Percentiles rank a stretch among this genome's conserved stretches.
Evolutionary conservation across 2,113 vertebrate genomes (phyloP).

Genomic region (Dissostichus mawsoni): DNA sequence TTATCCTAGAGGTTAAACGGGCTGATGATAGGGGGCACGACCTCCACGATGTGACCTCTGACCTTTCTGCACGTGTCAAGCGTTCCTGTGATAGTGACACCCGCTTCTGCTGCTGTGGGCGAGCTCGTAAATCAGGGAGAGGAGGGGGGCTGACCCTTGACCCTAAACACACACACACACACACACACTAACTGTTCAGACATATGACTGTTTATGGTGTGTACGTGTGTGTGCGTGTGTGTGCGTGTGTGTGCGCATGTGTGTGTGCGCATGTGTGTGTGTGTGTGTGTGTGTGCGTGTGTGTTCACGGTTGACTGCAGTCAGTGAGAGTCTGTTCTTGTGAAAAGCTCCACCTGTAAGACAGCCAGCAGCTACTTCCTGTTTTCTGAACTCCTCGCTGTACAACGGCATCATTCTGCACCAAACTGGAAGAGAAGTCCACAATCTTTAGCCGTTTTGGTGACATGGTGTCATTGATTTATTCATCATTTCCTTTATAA

Average conservation of each 20-base stretch:
- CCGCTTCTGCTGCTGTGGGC: slow-evolving; percentile 19
- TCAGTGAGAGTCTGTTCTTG: slow-evolving; percentile 2
- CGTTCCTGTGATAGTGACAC: slow-evolving; percentile 89
- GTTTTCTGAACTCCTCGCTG: background rate
- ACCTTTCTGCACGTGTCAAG: slow-evolving; percentile 90
- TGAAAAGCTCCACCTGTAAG: slow-evolving; percentile 52
- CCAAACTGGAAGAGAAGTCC: background rate
- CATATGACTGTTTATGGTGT: background rate
- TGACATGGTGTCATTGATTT: background rate
- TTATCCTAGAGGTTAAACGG: slow-evolving; percentile 97
- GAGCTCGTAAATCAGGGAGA: slow-evolving; percentile 87
- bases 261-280: slow-evolving; percentile 2
- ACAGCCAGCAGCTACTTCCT: slow-evolving; percentile 29
- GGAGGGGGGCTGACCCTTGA: slow-evolving; percentile 52
- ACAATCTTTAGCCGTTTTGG: too few species aligned
- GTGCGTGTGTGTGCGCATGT: background rate
- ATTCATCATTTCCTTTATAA: background rate
- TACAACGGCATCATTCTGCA: background rate
- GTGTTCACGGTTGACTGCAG: background rate
- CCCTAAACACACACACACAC: slow-evolving; percentile 43
- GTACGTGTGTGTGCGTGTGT: background rate
- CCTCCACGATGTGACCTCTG: slow-evolving; percentile 17
- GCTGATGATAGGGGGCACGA: slow-evolving; percentile 89
- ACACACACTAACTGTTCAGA: background rate
- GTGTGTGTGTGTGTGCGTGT: slow-evolving; percentile 6